Evolutionary conservation across 2,888 invertebrate species (phyloP), one percentile per base, ranked within the genome.

Genomic region (Drosophila ezoana): DNA sequence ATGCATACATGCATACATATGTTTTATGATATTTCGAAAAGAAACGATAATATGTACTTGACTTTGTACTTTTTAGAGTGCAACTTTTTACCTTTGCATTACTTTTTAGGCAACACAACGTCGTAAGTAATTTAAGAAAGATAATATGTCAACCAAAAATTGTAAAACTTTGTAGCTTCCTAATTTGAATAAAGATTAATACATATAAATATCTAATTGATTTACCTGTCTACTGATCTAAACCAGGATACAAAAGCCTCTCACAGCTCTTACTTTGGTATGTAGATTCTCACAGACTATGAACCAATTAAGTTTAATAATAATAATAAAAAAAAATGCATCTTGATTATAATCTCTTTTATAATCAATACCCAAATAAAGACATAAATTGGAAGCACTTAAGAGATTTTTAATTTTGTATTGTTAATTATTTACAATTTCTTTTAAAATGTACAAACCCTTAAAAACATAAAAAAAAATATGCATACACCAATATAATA

Each of bases 131-230:
- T 60, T 65, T 63, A 62, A 52, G 49, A 66, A 40, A 40, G 20
- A 44, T 59, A 32, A 38, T 47, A 67, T 62, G 49, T 67, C 63
- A 56, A 62, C 48, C 48, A 63, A 66, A 71, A 72, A 60, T 74
- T 84, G 73, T 84, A 75, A 71, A 86, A 87, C 82, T 76, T 83
- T 84, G 87, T 83, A 87, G 87, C 79, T 87, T 83, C 82, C 79
- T 87, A 68, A 84, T 84, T 87, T 87, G 62, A 83, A 85, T 81
- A 87, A 82, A 84, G 65, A 77, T 87, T 72, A 74, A 79, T 62
- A 69, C 53, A 44, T 57, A 65, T 45, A 14, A 13, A 56, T 38
- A 10, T 5, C 3, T 1, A 40, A 16, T 37, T 6, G 8, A 18
- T 33, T 43, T 13, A 43, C 13, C 16, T 11, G 14, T 20, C 43